A percentile compares a stretch with the other conserved stretches of the same genome.
Conservation (phyloP, 2,113 vertebrate species). For the Phrynocephalus versicolor region DNA sequence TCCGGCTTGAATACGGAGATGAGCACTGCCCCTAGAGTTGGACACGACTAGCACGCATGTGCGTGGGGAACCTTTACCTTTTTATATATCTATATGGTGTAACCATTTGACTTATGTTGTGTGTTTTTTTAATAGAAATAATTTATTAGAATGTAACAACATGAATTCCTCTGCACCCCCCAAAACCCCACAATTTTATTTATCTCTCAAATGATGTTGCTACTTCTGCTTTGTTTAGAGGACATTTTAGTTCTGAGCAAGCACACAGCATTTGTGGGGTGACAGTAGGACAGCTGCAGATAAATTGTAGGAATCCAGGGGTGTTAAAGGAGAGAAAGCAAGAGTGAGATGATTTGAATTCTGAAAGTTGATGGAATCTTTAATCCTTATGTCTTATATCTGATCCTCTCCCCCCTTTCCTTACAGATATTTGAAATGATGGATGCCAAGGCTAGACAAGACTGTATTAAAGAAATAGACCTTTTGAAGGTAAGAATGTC, state of each 20-base stretch:
- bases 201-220: slow-evolving; percentile 13
- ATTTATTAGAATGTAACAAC: slow-evolving; percentile 5
- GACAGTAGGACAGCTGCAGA: background rate
- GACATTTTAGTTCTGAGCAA: slow-evolving; percentile 24
- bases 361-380: background rate
- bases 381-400: slow-evolving; percentile 15
- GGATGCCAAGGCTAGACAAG: slow-evolving; percentile 92
- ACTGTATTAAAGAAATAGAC: slow-evolving; percentile 95
- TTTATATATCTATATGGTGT: no score
- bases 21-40: no score
- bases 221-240: background rate
- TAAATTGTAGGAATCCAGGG: background rate
- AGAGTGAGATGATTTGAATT: slow-evolving; percentile 29
- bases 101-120: background rate
- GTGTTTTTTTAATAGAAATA: background rate
- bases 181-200: background rate
- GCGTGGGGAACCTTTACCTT: no score
- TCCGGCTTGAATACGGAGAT: no score
- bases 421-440: slow-evolving; percentile 94
- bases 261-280: background rate
- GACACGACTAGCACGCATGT: no score
- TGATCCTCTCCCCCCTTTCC: slow-evolving; percentile 27
- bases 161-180: fast-evolving
- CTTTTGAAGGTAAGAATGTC: slow-evolving; percentile 85
- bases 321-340: background rate